These are phyloP conservation scores for Zaprionus lachaisei DNA, from an alignment of 1,140 invertebrate genomes.

Conservation along the genomic window DNA sequence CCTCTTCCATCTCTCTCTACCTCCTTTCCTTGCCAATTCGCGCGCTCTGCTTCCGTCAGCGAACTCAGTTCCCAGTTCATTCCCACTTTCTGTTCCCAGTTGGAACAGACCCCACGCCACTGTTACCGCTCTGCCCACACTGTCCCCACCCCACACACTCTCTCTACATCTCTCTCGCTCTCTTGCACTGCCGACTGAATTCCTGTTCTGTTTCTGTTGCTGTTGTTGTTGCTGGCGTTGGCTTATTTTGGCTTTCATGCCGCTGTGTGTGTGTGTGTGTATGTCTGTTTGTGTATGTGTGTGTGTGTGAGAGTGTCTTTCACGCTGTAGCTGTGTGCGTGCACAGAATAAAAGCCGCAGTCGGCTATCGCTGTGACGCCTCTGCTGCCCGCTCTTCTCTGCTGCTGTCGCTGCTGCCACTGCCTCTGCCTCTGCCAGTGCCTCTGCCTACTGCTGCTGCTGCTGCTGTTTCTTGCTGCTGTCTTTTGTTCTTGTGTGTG, in stretches of 20 bases:
- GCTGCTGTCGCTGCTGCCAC: slow-evolving; percentile 38
- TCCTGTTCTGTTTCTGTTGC: slow-evolving; percentile 59
- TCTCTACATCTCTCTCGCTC: slow-evolving; percentile 14
- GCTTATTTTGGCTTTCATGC: slow-evolving; percentile 80
- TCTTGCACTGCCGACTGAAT: slow-evolving; percentile 43
- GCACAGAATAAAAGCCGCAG: slow-evolving; percentile 57
- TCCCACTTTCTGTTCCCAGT: slow-evolving; percentile 57
- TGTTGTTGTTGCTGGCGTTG: slow-evolving; percentile 36
- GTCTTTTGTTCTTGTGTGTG: slow-evolving; percentile 53
- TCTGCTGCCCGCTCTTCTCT: slow-evolving; percentile 13
- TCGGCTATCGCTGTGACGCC: slow-evolving; percentile 31
- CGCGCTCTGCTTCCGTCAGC: slow-evolving; percentile 51
- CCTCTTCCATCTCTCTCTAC: slow-evolving; percentile 5
- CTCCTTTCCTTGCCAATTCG: slow-evolving; percentile 20
- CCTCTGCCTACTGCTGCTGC: slow-evolving; percentile 50
- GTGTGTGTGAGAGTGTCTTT: slow-evolving; percentile 32
- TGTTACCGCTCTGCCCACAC: neutral
- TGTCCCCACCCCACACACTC: neutral
- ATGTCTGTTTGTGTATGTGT: slow-evolving; percentile 33
- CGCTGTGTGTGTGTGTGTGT: slow-evolving; percentile 35
- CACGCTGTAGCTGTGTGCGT: slow-evolving; percentile 28
- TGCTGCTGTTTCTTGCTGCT: slow-evolving; percentile 49
- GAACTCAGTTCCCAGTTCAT: slow-evolving; percentile 56
- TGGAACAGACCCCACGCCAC: slow-evolving; percentile 8
- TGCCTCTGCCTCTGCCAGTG: slow-evolving; percentile 29